Evolutionary conservation across 30 jellyfish, hydroid and myxozoan genomes (phyloP).

Genomic region (Haliclystus octoradiatus): DNA sequence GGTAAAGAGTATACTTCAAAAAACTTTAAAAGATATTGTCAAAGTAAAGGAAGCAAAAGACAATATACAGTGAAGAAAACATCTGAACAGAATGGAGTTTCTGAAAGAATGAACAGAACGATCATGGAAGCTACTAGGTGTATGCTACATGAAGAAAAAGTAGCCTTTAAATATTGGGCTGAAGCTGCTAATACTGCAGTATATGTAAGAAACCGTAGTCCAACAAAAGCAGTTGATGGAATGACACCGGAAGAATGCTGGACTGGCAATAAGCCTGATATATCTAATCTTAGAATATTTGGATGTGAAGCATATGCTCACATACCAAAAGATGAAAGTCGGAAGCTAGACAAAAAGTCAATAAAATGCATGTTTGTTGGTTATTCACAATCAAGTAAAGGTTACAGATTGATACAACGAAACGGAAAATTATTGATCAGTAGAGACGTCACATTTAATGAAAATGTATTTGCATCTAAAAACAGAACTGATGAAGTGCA

Average conservation of each 20-base stretch:
- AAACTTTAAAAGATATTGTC: neutral
- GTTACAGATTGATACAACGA: conserved; percentile 7
- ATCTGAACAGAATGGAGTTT: neutral
- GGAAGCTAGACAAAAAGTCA: conserved; percentile 26
- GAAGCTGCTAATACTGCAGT: neutral
- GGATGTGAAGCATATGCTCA: conserved; percentile 20
- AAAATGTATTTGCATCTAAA: too few relatives aligned
- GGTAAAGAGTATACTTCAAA: neutral
- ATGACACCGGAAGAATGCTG: neutral
- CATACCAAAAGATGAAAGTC: conserved; percentile 9
- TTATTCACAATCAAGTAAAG: conserved; percentile 32
- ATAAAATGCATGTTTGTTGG: conserved; percentile 26
- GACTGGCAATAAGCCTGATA: neutral
- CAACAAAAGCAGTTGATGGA: neutral
- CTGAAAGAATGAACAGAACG: neutral
- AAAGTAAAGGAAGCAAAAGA: neutral
- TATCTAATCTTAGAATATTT: conserved; percentile 7
- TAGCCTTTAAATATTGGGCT: neutral
- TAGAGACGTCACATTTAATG: conserved; percentile 41
- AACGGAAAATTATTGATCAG: conserved; percentile 10
- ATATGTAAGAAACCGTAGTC: neutral
- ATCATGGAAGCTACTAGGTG: neutral
- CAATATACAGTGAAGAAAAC: neutral
- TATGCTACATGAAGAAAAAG: neutral
- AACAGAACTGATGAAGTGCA: too few relatives aligned